Base-by-base conservation (phyloP, 2,888 invertebrate genomes). In the Paralinhomoeus sp. region DNA sequence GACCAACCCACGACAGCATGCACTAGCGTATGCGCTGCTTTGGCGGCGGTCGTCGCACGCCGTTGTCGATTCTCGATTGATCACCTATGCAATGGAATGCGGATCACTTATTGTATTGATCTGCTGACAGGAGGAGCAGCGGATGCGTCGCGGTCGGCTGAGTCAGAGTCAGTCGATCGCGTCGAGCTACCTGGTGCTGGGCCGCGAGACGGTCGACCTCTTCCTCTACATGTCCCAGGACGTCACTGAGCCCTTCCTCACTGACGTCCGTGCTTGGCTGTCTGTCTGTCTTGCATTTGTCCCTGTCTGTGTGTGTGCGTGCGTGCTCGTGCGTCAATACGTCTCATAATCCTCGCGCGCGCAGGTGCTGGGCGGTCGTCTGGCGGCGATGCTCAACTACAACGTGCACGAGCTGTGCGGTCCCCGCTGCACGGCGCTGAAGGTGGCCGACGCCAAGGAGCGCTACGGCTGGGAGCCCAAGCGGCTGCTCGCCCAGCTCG, bases 401-500 rank as follows among this genome's bases (percentile, higher is more conserved):
- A 97, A 97, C 69, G 71, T 97, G 51, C 80, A 83, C 62, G 91
- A 93, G 64, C 71, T 97, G 41, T 89, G 87, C 65, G 89, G 91
- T 13, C 42, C 44, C 18, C 57, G 57, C 41, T 57, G 57, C 42
- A 47, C 51, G 22, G 55, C 54, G 24, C 42, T 60, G 41, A 27
- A 27, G 27, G 57, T 55, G 45, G 58, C 37, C 79, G 84, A 24
- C 35, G 41, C 79, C 45, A 80, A 80, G 1, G 80, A 82, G 51
- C 85, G 85, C 65, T 97, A 91, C 64, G 83, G 84, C 15, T 97
- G 93, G 93, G 84, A 91, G 63, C 93, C 93, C 21, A 74, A 84
- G 55, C 75, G 79, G 53, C 70, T 97, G 53, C 72, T 93, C 46
- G 78, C 81, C 55, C 81, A 85, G 65, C 73, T 97, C 50, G 83